phyloP scores from a whole-genome alignment of 2,888 invertebrate genomes.

The Eupithecia inturbata region DNA sequence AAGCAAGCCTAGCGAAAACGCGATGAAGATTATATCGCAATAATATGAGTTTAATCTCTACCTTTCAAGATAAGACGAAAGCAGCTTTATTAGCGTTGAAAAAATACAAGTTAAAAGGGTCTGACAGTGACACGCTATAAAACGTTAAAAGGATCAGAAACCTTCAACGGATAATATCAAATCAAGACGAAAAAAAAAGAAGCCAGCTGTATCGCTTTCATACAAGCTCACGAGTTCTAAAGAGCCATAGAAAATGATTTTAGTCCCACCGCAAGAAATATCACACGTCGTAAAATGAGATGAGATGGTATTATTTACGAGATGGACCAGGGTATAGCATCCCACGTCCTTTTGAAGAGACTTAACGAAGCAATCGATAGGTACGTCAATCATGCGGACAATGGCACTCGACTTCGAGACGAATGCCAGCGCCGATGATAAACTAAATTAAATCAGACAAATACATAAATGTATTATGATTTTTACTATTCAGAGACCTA shows the following conservation, averaged over 20 bases:
- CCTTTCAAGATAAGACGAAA: slow-evolving; percentile 36
- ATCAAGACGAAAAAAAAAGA: slow-evolving; percentile 31
- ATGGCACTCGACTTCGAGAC: slow-evolving; percentile 45
- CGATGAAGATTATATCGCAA: slow-evolving; percentile 9
- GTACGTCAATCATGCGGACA: slow-evolving; percentile 69
- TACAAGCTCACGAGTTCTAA: slow-evolving; percentile 43
- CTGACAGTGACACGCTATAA: slow-evolving; percentile 47
- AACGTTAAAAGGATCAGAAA: slow-evolving; percentile 42
- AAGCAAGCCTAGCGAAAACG: slow-evolving; percentile 44
- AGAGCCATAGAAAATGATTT: slow-evolving; percentile 52
- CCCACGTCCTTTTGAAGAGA: slow-evolving; percentile 64
- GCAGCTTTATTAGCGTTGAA: slow-evolving; percentile 26
- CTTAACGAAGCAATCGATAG: slow-evolving; percentile 66
- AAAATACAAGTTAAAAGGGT: slow-evolving; percentile 36
- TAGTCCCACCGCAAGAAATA: slow-evolving; percentile 60
- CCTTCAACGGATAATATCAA: slow-evolving; percentile 43
- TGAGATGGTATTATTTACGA: slow-evolving; percentile 62
- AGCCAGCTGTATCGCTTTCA: slow-evolving; percentile 46
- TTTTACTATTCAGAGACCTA: slow-evolving; percentile 26
- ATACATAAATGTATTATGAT: slow-evolving; percentile 24
- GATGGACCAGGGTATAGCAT: slow-evolving; percentile 45
- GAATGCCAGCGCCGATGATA: slow-evolving; percentile 24
- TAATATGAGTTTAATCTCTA: slow-evolving; percentile 5
- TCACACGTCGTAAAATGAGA: slow-evolving; percentile 66
- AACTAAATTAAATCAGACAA: slow-evolving; percentile 31